phyloP scores from a whole-genome alignment of 1,140 invertebrate species.

The Subanguina moxae region DNA sequence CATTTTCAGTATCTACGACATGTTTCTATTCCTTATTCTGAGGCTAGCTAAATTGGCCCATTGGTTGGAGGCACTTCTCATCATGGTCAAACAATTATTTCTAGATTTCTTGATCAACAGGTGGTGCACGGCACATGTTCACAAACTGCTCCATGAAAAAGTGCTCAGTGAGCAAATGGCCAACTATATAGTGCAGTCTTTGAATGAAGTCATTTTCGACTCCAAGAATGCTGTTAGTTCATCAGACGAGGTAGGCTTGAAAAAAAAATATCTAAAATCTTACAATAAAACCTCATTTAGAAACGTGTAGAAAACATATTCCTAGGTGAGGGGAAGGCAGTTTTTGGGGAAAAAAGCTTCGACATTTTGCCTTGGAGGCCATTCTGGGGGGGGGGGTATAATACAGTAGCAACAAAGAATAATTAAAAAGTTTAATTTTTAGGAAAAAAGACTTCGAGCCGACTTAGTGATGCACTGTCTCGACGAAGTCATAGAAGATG shows the following conservation, averaged over 20 bases:
- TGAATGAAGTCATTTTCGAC: slow-evolving; percentile 8
- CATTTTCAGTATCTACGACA: slow-evolving; percentile 6
- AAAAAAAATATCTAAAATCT: no score
- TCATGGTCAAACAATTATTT: neutral
- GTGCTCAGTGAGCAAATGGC: neutral
- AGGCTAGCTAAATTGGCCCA: neutral
- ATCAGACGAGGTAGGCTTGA: slow-evolving; percentile 3
- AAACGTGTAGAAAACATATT: neutral
- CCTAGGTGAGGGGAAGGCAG: no score
- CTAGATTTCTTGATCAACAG: neutral
- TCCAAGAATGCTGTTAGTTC: neutral
- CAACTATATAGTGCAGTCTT: neutral
- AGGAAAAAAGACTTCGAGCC: slow-evolving; percentile 32
- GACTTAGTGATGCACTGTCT: slow-evolving; percentile 30
- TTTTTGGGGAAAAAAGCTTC: neutral
- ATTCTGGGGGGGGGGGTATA: no score
- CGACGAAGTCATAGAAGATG: slow-evolving; percentile 16
- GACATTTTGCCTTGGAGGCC: neutral
- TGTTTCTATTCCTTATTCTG: slow-evolving; percentile 2
- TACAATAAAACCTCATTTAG: no score
- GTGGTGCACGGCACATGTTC: neutral
- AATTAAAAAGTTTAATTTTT: no score
- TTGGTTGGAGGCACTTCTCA: neutral
- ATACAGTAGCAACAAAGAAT: no score
- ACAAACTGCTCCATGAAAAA: neutral